These are phyloP conservation scores for Bombus soroeensis DNA, from an alignment of 1,140 invertebrate species.

Conservation along the genomic window DNA sequence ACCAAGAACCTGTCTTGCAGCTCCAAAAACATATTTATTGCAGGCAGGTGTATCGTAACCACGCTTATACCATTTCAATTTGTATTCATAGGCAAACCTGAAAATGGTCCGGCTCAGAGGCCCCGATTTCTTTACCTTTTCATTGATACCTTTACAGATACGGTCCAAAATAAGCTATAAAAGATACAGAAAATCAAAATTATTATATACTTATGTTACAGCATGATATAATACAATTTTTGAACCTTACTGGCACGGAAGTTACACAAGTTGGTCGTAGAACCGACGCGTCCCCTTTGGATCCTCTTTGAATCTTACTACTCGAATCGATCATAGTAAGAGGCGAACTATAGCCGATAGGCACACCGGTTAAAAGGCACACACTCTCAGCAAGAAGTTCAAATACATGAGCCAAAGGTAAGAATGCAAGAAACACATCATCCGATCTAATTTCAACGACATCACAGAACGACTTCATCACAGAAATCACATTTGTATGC, in stretches of 20 bases:
- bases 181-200: constrained; percentile 67
- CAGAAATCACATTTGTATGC: constrained; percentile 95
- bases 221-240: background rate
- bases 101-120: constrained; percentile 91
- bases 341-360: constrained; percentile 98
- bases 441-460: constrained; percentile 87
- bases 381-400: constrained; percentile 93
- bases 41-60: constrained; percentile 93
- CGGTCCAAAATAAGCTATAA: constrained; percentile 95
- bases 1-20: constrained; percentile 91
- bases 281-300: constrained; percentile 94
- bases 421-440: constrained; percentile 96
- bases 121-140: constrained; percentile 92
- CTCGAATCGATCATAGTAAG: constrained; percentile 97
- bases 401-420: constrained; percentile 98
- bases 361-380: constrained; percentile 91
- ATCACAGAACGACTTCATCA: constrained; percentile 94
- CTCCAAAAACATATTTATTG: constrained; percentile 85
- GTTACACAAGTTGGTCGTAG: constrained; percentile 97
- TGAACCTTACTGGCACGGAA: constrained; percentile 92
- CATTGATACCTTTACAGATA: constrained; percentile 97
- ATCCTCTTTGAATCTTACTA: constrained; percentile 97
- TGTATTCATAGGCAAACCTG: constrained; percentile 96
- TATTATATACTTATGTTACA: background rate
- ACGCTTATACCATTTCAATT: constrained; percentile 91